Evolutionary conservation across 2,888 invertebrate genomes (phyloP).

Genomic region (Bellardia pandia): DNA sequence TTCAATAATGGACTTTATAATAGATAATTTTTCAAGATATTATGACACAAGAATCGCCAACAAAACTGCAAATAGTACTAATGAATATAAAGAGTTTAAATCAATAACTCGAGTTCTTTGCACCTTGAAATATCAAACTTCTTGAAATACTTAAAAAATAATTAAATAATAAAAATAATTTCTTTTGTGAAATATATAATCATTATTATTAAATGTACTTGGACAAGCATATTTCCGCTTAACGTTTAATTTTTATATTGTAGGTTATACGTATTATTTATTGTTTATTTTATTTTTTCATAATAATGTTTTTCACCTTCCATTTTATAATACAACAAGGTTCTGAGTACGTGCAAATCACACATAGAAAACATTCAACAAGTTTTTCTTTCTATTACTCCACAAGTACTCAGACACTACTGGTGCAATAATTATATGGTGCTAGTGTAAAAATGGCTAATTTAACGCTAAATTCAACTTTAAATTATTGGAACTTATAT

Average conservation of each 20-base stretch:
- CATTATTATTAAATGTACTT: conserved; percentile 35
- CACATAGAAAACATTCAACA: conserved; percentile 8
- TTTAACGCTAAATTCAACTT: conserved; percentile 29
- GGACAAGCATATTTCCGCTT: conserved; percentile 52
- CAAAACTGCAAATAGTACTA: too few species aligned
- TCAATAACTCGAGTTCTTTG: too few species aligned
- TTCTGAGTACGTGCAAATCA: neutral
- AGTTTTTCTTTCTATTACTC: conserved; percentile 6
- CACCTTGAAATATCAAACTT: too few species aligned
- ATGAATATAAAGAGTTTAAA: too few species aligned
- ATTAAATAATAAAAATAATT: neutral
- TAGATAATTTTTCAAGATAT: too few species aligned
- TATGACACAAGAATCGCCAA: neutral
- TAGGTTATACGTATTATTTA: neutral
- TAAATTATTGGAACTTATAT: neutral
- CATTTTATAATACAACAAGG: conserved; percentile 19
- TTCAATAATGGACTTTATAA: too few species aligned
- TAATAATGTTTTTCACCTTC: conserved; percentile 31
- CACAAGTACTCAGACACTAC: neutral
- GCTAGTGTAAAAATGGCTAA: neutral
- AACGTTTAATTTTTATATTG: conserved; percentile 27
- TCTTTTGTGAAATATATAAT: neutral
- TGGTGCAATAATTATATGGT: neutral
- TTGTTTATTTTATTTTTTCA: conserved; percentile 27
- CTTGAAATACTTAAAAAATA: too few species aligned